Conservation (phyloP, 2,113 vertebrate species). For the Calonectris borealis region DNA sequence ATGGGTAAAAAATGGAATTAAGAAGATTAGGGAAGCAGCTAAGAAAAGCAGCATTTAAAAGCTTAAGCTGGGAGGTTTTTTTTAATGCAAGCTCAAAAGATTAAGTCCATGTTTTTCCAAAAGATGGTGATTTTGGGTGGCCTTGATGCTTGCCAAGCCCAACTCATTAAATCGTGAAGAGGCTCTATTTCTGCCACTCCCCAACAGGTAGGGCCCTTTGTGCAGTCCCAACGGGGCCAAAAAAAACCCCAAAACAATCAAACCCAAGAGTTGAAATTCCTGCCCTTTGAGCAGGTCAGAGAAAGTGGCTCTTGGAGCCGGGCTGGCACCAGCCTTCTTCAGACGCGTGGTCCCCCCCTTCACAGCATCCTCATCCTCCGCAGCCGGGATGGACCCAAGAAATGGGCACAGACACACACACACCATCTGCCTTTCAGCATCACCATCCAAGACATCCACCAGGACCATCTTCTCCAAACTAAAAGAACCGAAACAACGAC, state of each 20-base stretch:
- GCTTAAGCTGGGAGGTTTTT: neutral
- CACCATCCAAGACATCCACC: neutral
- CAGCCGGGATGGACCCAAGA: neutral
- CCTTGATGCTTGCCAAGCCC: neutral
- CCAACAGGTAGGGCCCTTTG: neutral
- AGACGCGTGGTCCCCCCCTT: neutral
- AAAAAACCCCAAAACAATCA: neutral
- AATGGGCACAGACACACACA: neutral
- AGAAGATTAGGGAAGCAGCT: conserved; percentile 59
- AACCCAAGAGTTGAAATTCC: neutral
- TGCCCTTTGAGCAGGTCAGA: neutral
- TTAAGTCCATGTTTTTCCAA: neutral
- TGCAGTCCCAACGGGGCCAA: neutral
- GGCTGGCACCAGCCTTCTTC: neutral
- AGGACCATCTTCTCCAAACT: neutral
- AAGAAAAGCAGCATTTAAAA: conserved; percentile 54
- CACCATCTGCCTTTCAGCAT: neutral
- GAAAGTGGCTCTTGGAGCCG: neutral
- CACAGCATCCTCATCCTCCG: neutral
- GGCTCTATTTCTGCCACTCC: neutral
- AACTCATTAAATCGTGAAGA: neutral
- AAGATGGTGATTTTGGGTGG: neutral
- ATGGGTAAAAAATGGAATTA: conserved; percentile 19
- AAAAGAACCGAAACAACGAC: fast-evolving
- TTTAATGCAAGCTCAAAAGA: conserved; percentile 26